Evolutionary conservation across 2,888 invertebrate species (phyloP).

Genomic region (Calephelis perditalis): DNA sequence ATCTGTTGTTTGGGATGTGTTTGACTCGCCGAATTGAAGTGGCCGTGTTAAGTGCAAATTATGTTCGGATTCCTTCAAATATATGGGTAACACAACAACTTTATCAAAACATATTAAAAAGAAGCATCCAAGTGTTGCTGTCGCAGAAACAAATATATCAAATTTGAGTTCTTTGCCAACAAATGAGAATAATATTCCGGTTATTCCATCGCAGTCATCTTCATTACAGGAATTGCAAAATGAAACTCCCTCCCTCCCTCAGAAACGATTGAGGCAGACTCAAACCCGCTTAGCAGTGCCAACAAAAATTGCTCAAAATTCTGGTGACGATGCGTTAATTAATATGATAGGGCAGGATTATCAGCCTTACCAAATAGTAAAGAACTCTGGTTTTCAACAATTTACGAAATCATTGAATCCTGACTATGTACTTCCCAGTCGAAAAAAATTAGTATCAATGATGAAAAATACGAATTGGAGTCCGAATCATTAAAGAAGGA

Average conservation of each 20-base stretch:
- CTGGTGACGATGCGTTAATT: slow-evolving; percentile 14
- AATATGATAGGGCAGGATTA: slow-evolving; percentile 3
- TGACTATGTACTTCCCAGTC: background rate
- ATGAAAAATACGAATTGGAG: background rate
- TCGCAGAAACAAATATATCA: slow-evolving; percentile 12
- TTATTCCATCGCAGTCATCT: slow-evolving; percentile 15
- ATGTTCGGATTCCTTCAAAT: slow-evolving; percentile 27
- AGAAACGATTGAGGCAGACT: slow-evolving; percentile 10
- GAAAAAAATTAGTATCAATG: background rate
- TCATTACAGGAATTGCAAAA: slow-evolving; percentile 11
- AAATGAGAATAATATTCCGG: slow-evolving; percentile 18
- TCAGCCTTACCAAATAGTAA: background rate
- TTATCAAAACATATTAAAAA: slow-evolving; percentile 28
- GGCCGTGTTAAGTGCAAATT: slow-evolving; percentile 22
- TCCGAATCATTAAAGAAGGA: background rate
- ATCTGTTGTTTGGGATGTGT: slow-evolving; percentile 19
- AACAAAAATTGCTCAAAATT: slow-evolving; percentile 13
- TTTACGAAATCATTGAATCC: slow-evolving; percentile 1
- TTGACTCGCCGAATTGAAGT: slow-evolving; percentile 9
- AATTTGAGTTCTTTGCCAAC: slow-evolving; percentile 17
- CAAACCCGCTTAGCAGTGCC: slow-evolving; percentile 13
- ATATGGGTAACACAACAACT: slow-evolving; percentile 27
- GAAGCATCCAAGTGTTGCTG: slow-evolving; percentile 24
- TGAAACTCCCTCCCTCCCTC: background rate
- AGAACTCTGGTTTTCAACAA: background rate